Evolutionary conservation across 2,113 vertebrate genomes (phyloP).

Genomic region (Poeciliopsis turrubarensis): DNA sequence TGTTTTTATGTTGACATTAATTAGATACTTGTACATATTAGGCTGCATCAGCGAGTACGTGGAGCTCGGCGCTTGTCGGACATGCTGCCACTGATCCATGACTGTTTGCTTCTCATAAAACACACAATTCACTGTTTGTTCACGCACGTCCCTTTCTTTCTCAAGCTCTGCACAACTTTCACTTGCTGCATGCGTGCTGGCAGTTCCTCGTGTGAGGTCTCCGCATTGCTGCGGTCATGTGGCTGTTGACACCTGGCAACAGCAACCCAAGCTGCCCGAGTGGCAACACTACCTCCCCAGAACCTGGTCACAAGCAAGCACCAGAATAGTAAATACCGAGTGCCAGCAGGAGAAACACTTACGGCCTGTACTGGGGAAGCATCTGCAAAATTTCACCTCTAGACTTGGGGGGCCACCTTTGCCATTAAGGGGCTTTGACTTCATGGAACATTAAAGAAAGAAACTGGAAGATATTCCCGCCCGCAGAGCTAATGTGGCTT

Average conservation of each 20-base stretch:
- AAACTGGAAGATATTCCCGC: slow-evolving; percentile 47
- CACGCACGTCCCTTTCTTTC: neutral
- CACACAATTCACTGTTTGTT: slow-evolving; percentile 5
- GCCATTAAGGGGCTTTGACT: slow-evolving; percentile 48
- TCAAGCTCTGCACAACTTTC: slow-evolving; percentile 20
- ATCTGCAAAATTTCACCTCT: slow-evolving; percentile 79
- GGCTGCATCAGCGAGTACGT: neutral
- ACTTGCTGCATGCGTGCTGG: slow-evolving; percentile 30
- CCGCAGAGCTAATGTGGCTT: slow-evolving; percentile 8
- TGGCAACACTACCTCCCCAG: slow-evolving; percentile 81
- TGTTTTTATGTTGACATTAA: slow-evolving; percentile 23
- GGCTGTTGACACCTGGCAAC: slow-evolving; percentile 53
- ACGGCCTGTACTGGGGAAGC: slow-evolving; percentile 80
- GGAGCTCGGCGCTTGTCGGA: neutral
- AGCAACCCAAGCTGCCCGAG: slow-evolving; percentile 58
- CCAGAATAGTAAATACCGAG: slow-evolving; percentile 91
- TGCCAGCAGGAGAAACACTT: slow-evolving; percentile 73
- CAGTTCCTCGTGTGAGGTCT: slow-evolving; percentile 39
- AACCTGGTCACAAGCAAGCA: slow-evolving; percentile 73
- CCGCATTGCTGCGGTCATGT: slow-evolving; percentile 61
- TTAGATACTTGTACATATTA: slow-evolving; percentile 18
- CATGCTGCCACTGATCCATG: slow-evolving; percentile 4
- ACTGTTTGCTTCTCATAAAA: slow-evolving; percentile 5
- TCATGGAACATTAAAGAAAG: slow-evolving; percentile 55
- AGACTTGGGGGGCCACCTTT: slow-evolving; percentile 46